These are phyloP conservation scores for Ophion ellenae DNA, from an alignment of 2,888 invertebrate species.

Conservation along the genomic window DNA sequence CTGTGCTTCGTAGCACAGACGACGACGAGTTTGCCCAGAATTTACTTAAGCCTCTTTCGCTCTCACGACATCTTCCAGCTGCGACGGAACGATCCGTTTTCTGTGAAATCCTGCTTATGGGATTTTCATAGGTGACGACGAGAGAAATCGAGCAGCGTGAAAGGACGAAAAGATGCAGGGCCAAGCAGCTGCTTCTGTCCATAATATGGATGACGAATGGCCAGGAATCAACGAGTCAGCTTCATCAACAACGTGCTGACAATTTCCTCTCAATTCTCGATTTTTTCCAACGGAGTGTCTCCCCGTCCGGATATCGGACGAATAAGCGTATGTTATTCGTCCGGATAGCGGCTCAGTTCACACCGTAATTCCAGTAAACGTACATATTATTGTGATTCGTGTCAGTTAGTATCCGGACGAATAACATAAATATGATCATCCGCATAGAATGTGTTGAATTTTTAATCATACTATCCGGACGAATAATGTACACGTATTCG, in stretches of 20 bases:
- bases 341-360: too few relatives aligned
- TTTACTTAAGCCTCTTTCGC: slow-evolving; percentile 39
- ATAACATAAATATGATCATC: too few relatives aligned
- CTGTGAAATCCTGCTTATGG: slow-evolving; percentile 23
- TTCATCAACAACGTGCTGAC: not conserved
- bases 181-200: not conserved
- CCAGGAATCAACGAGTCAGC: not conserved
- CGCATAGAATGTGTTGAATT: too few relatives aligned
- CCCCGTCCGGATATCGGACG: too few relatives aligned
- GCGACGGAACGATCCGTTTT: slow-evolving; percentile 32
- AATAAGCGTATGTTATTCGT: too few relatives aligned
- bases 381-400: too few relatives aligned
- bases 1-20: slow-evolving; percentile 25
- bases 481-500: too few relatives aligned
- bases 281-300: not conserved
- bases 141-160: not conserved
- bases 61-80: not conserved
- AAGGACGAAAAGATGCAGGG: slow-evolving; percentile 15
- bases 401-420: too few relatives aligned
- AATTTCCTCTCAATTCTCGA: not conserved
- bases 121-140: slow-evolving; percentile 42
- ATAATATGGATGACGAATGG: not conserved
- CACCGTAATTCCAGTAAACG: too few relatives aligned
- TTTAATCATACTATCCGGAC: too few relatives aligned
- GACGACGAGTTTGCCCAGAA: slow-evolving; percentile 32